Conservation (phyloP, 2,113 vertebrate genomes). For the Chaetodon auriga region DNA sequence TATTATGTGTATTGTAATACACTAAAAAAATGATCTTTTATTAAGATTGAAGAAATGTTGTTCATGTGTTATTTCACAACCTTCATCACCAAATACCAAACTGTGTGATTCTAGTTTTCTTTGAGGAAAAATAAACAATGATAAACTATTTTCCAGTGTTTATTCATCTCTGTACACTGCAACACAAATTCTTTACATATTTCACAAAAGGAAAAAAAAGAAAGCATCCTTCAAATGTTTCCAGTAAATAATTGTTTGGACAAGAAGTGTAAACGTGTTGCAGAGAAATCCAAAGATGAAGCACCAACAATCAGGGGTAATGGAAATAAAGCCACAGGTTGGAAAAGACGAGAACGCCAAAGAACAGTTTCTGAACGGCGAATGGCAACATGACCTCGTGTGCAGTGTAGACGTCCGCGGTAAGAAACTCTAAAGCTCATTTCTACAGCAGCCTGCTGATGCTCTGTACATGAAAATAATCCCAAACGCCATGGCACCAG, state of each 20-base stretch:
- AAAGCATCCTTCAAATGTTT: constrained; percentile 72
- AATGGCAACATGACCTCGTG: constrained; percentile 18
- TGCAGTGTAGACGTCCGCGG: constrained; percentile 34
- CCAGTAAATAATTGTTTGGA: constrained; percentile 55
- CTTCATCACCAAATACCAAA: constrained; percentile 7
- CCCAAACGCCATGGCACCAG: constrained; percentile 39
- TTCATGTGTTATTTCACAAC: not conserved
- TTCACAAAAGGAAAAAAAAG: constrained; percentile 65
- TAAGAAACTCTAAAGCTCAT: constrained; percentile 24
- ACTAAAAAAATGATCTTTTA: not conserved
- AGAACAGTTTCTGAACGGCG: constrained; percentile 24
- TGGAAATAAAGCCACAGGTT: constrained; percentile 45
- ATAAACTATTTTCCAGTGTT: constrained; percentile 75
- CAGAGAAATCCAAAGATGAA: constrained; percentile 41
- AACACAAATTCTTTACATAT: constrained; percentile 83
- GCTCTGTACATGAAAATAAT: constrained; percentile 46
- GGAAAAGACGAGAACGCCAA: constrained; percentile 32
- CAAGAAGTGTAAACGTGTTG: constrained; percentile 49
- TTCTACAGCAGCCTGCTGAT: constrained; percentile 21
- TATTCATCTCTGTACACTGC: constrained; percentile 84
- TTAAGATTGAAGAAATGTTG: not conserved
- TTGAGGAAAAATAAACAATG: constrained; percentile 47
- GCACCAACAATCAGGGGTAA: constrained; percentile 30
- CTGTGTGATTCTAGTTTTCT: not conserved
- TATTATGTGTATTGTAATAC: constrained; percentile 57